phyloP scores from a whole-genome alignment of 2,888 invertebrate genomes.

The Stenotaenia linearis region DNA sequence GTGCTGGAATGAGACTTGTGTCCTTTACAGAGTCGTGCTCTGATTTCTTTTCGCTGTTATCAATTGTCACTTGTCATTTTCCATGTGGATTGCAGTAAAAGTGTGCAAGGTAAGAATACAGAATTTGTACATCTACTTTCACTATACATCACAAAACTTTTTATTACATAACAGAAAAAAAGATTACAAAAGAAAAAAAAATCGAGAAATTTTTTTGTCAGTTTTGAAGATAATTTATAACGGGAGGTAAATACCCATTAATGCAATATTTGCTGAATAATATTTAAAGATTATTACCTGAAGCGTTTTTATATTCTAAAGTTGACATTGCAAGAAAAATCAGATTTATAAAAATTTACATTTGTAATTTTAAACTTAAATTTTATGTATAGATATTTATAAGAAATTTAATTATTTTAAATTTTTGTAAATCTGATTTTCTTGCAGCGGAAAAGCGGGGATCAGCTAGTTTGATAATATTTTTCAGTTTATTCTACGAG shows the following conservation, averaged over 20 bases:
- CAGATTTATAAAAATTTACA: no score
- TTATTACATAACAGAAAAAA: neutral
- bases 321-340: no score
- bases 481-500: neutral
- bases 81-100: constrained; percentile 7
- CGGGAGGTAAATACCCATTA: no score
- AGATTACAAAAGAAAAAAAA: neutral
- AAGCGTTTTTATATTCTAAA: no score
- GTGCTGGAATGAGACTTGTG: constrained; percentile 1
- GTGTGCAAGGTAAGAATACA: constrained; percentile 18
- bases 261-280: no score
- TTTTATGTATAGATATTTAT: no score
- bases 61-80: neutral
- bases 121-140: neutral
- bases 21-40: neutral
- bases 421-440: no score
- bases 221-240: no score
- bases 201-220: neutral
- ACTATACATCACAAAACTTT: neutral
- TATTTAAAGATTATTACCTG: no score
- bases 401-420: no score
- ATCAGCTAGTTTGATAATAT: neutral
- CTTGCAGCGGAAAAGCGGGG: neutral
- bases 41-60: neutral
- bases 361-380: no score